These are phyloP conservation scores for Dipodomys ordii DNA, from an alignment of 2,113 vertebrate genomes.

Conservation along the genomic window DNA sequence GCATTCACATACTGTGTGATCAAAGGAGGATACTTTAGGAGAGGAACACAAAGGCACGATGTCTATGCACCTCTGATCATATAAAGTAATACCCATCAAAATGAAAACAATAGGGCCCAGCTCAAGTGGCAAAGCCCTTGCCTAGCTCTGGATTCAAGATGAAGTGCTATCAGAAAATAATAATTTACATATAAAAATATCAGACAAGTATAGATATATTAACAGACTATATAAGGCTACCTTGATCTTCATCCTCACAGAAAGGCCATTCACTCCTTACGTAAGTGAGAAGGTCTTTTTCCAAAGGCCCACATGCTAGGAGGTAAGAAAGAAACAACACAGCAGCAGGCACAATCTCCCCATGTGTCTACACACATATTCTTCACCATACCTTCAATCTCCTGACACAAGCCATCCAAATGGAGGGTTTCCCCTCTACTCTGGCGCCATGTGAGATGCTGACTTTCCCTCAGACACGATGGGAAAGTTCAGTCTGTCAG, in stretches of 20 bases:
- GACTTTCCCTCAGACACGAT: not conserved
- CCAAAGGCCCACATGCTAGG: not conserved
- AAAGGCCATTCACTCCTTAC: not conserved
- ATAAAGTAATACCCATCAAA: no score
- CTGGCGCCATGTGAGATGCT: constrained; percentile 5
- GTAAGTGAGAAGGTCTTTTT: not conserved
- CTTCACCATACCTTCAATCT: constrained; percentile 5
- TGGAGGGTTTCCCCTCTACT: not conserved
- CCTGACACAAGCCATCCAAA: constrained; percentile 23
- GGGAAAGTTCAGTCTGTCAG: not conserved
- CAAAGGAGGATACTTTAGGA: no score
- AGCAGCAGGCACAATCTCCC: not conserved
- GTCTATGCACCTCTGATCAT: no score
- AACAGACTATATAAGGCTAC: constrained; percentile 35
- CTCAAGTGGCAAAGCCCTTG: no score
- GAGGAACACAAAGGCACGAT: no score
- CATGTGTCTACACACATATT: not conserved
- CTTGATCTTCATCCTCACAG: not conserved
- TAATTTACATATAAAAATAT: not conserved
- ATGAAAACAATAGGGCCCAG: no score
- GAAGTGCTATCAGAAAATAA: no score
- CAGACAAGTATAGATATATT: not conserved
- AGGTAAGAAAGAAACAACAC: not conserved
- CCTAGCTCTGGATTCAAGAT: no score
- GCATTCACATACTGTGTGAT: no score